Percentiles rank a stretch among this genome's conserved stretches.
Evolutionary conservation across 2,797 vertebrate genomes (phyloP).

Genomic region (Lutjanus campechanus): DNA sequence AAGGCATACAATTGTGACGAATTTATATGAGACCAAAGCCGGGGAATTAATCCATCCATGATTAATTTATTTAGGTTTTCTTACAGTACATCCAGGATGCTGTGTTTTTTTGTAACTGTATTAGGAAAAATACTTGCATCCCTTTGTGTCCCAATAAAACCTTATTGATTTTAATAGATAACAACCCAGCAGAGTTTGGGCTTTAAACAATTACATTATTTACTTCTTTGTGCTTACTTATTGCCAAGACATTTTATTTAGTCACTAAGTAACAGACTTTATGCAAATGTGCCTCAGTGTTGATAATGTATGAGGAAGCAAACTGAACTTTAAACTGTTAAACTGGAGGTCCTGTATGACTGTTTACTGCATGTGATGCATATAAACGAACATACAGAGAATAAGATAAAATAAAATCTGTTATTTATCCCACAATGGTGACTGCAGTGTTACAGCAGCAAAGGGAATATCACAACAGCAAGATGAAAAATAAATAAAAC

Average conservation of each 20-base stretch:
- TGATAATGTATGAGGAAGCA: neutral
- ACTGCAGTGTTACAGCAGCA: too few relatives aligned
- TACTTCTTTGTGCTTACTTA: neutral
- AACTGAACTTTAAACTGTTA: slow-evolving; percentile 2
- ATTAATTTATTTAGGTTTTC: neutral
- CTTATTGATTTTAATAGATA: neutral
- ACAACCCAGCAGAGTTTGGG: neutral
- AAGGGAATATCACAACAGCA: too few relatives aligned
- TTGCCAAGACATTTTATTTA: neutral
- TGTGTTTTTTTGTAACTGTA: neutral
- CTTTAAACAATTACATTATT: neutral
- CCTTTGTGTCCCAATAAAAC: slow-evolving; percentile 7
- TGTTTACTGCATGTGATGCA: neutral
- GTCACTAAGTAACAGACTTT: neutral
- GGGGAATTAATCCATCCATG: neutral
- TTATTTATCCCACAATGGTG: too few relatives aligned
- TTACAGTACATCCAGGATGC: neutral
- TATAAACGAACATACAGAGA: neutral
- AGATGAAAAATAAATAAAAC: too few relatives aligned
- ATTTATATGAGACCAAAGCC: neutral
- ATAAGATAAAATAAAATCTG: too few relatives aligned
- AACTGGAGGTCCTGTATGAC: neutral
- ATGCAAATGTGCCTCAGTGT: neutral
- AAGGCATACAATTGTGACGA: neutral
- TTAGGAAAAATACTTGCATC: neutral